These are phyloP conservation scores for Oreotrochilus melanogaster DNA, from an alignment of 2,113 vertebrate species.

Conservation along the genomic window DNA sequence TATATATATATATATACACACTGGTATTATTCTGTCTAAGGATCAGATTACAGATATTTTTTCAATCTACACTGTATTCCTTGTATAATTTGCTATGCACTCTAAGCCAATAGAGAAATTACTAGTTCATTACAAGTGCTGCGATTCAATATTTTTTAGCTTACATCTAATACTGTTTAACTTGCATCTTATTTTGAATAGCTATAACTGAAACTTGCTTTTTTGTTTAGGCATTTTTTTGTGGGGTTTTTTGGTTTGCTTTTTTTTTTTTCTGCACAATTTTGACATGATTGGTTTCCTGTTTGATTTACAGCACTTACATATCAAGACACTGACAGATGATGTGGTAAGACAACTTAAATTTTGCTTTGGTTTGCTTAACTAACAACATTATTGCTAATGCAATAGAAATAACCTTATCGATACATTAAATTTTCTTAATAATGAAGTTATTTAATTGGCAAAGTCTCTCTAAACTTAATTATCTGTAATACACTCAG, in stretches of 20 bases:
- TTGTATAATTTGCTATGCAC: background rate
- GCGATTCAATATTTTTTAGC: background rate
- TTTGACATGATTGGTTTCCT: conserved; percentile 67
- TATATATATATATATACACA: too few relatives aligned
- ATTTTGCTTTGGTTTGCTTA: conserved; percentile 25
- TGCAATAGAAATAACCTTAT: background rate
- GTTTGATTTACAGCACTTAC: conserved; percentile 86
- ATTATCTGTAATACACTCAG: background rate
- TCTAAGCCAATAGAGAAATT: background rate
- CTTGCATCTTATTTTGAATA: background rate
- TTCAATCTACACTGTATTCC: background rate
- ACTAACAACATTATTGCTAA: conserved; percentile 20
- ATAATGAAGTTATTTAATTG: background rate
- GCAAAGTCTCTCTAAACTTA: background rate
- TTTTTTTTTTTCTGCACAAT: background rate
- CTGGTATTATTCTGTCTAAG: background rate
- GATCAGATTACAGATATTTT: background rate
- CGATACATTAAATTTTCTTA: background rate
- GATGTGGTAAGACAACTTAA: conserved; percentile 90
- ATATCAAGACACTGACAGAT: conserved; percentile 94
- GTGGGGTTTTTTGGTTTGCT: too few relatives aligned
- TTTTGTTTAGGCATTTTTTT: background rate
- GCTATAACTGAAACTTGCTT: background rate
- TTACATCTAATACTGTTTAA: background rate
- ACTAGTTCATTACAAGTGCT: background rate